Evolutionary conservation across 2,113 vertebrate genomes (phyloP).

Genomic region (Isichthys henryi): DNA sequence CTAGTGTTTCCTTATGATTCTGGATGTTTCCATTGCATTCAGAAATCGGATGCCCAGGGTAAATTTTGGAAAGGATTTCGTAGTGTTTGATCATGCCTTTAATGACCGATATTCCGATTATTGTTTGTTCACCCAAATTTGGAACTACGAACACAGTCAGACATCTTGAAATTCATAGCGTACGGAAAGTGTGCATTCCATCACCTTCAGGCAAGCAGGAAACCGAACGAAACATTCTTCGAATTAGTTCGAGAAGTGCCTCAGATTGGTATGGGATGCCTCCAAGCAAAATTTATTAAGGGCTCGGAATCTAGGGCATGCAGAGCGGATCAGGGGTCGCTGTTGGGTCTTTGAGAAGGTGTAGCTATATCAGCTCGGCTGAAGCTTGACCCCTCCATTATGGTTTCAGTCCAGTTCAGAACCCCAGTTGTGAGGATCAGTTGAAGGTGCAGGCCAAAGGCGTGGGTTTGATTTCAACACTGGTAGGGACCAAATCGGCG

Average conservation of each 20-base stretch:
- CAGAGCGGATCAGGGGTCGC: neutral
- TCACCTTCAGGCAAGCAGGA: neutral
- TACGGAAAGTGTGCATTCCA: neutral
- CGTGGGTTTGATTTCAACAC: neutral
- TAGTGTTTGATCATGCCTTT: neutral
- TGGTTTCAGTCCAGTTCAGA: constrained; percentile 20
- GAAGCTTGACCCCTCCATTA: neutral
- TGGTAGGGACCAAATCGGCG: neutral
- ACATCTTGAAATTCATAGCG: neutral
- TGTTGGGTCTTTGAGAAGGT: constrained; percentile 1
- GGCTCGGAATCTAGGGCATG: neutral
- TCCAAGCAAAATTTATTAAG: neutral
- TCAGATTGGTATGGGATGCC: neutral
- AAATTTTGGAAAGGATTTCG: neutral
- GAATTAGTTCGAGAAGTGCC: neutral
- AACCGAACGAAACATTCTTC: neutral
- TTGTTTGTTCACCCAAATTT: neutral
- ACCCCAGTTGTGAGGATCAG: neutral
- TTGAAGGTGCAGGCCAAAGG: neutral
- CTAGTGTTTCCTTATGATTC: neutral
- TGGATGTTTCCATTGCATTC: neutral
- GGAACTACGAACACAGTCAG: neutral
- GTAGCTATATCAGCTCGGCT: neutral
- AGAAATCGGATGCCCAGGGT: neutral
- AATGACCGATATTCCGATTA: neutral